phyloP scores from a whole-genome alignment of 2,888 invertebrate species.

The Balanococcus diminutus region DNA sequence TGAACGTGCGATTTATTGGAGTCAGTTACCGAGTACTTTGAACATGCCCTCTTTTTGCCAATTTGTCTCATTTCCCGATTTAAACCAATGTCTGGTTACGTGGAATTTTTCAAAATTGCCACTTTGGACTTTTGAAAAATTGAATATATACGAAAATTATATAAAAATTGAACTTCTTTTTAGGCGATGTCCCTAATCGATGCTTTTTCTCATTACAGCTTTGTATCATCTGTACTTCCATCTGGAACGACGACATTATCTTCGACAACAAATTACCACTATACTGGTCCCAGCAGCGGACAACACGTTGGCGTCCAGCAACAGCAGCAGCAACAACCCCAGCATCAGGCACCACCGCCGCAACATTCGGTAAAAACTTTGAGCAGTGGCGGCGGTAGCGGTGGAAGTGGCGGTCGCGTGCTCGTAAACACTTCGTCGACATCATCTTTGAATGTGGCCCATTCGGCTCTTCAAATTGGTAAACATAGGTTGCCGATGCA shows the following conservation, averaged over 20 bases:
- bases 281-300: not conserved
- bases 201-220: not conserved
- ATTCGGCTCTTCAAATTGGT: not conserved
- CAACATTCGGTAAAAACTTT: no score
- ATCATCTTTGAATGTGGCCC: not conserved
- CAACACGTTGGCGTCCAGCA: not conserved
- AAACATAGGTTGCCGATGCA: constrained; percentile 54
- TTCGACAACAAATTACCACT: not conserved
- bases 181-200: no score
- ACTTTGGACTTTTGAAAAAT: no score
- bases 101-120: no score
- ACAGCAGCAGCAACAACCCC: not conserved
- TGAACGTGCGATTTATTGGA: no score
- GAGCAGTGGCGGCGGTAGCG: not conserved
- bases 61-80: no score
- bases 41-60: no score
- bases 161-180: not conserved
- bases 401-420: not conserved
- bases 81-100: no score
- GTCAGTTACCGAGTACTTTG: no score
- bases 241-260: constrained; percentile 37
- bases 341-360: no score
- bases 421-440: not conserved
- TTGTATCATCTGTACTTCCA: constrained; percentile 44
- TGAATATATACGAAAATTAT: not conserved